Conservation (phyloP, 1,140 invertebrate genomes). For the Lordiphosa collinella region DNA sequence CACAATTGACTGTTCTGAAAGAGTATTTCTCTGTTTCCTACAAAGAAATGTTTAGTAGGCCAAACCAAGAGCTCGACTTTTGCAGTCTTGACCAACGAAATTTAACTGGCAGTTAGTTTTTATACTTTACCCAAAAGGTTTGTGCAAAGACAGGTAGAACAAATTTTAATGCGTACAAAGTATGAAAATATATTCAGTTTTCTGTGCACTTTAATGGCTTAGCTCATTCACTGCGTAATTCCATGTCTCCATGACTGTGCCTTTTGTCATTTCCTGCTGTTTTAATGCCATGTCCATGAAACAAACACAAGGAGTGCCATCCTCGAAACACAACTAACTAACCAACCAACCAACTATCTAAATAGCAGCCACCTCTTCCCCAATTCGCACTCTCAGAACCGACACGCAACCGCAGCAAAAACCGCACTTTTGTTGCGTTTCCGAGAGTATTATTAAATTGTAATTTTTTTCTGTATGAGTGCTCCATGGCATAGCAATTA, state of each 20-base stretch:
- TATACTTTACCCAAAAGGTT: too few species aligned
- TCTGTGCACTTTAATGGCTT: conserved; percentile 16
- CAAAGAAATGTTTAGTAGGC: too few species aligned
- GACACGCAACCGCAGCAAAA: conserved; percentile 35
- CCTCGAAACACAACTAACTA: conserved; percentile 29
- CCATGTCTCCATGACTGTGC: conserved; percentile 11
- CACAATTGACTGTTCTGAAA: too few species aligned
- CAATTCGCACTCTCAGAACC: conserved; percentile 1
- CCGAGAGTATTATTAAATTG: conserved; percentile 53
- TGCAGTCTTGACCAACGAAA: too few species aligned
- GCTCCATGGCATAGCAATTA: conserved; percentile 26
- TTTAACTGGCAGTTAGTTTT: too few species aligned
- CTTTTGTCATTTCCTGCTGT: conserved; percentile 53
- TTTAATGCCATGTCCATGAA: conserved; percentile 64
- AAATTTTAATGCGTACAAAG: too few species aligned
- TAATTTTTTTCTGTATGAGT: conserved; percentile 7
- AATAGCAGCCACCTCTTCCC: conserved; percentile 3
- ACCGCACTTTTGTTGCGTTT: conserved; percentile 34
- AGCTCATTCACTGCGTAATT: not conserved
- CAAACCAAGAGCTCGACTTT: too few species aligned
- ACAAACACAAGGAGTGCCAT: conserved; percentile 42
- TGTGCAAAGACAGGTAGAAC: too few species aligned
- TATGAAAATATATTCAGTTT: too few species aligned
- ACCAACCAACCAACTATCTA: conserved; percentile 46
- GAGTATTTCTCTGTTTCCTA: too few species aligned